Percentiles rank a stretch among this genome's conserved stretches.
phyloP scores from a whole-genome alignment of 2,888 invertebrate genomes.

The Slavum lentiscoides region DNA sequence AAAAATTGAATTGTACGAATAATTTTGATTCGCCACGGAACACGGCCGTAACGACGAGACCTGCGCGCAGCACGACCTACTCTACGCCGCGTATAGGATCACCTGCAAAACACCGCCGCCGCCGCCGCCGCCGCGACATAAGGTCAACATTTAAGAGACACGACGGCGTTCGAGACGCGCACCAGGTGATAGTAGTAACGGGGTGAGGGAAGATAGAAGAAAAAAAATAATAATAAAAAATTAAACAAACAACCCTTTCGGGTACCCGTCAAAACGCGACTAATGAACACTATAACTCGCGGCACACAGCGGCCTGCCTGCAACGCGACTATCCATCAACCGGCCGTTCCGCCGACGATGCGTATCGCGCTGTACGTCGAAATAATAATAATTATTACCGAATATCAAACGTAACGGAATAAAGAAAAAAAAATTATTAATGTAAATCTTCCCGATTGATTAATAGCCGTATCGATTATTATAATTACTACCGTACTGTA shows the following conservation, averaged over 20 bases:
- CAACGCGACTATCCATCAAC: slow-evolving; percentile 44
- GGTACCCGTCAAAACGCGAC: slow-evolving; percentile 49
- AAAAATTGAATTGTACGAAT: too few relatives aligned
- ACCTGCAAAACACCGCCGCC: too few relatives aligned
- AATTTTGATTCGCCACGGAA: too few relatives aligned
- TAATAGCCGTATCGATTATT: not conserved
- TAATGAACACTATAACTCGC: slow-evolving; percentile 50
- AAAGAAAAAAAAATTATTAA: not conserved
- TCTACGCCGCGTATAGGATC: too few relatives aligned
- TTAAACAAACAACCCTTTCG: slow-evolving; percentile 52
- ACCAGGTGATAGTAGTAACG: not conserved
- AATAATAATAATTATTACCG: too few relatives aligned
- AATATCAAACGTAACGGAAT: too few relatives aligned
- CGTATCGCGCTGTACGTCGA: slow-evolving; percentile 19
- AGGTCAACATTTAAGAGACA: too few relatives aligned
- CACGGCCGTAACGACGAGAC: too few relatives aligned
- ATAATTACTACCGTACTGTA: too few relatives aligned
- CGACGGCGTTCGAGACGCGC: too few relatives aligned
- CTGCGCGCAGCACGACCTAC: too few relatives aligned
- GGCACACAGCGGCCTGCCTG: slow-evolving; percentile 9
- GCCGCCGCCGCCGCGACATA: too few relatives aligned
- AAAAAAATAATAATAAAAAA: slow-evolving; percentile 10
- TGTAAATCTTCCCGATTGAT: slow-evolving; percentile 19
- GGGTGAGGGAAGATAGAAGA: not conserved
- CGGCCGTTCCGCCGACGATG: not conserved